These are phyloP conservation scores for Sesamia inferens DNA, from an alignment of 2,888 invertebrate genomes.

Conservation along the genomic window DNA sequence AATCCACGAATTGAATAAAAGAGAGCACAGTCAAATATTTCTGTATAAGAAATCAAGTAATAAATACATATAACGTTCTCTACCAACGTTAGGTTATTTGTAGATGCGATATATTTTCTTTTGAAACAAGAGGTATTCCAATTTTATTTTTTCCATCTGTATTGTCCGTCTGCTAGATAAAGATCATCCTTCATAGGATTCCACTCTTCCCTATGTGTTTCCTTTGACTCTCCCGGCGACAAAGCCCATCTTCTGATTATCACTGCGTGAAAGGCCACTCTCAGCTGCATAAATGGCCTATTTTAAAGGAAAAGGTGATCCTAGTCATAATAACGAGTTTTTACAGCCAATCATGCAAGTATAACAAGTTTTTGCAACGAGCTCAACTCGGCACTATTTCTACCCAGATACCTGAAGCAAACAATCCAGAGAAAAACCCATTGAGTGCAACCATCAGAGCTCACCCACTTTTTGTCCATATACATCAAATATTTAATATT, in stretches of 20 bases:
- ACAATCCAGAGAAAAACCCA: slow-evolving; percentile 49
- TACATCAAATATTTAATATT: slow-evolving; percentile 71
- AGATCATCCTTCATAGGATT: background rate
- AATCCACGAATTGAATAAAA: background rate
- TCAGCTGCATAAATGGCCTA: background rate
- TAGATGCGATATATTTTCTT: background rate
- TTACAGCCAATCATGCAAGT: background rate
- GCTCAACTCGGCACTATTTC: background rate
- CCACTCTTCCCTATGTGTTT: background rate
- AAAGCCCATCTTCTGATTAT: background rate
- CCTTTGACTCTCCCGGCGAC: background rate
- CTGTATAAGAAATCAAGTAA: background rate
- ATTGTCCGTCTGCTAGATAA: background rate
- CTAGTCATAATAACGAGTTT: background rate
- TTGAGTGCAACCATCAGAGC: slow-evolving; percentile 53
- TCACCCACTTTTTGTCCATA: slow-evolving; percentile 64
- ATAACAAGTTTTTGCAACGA: background rate
- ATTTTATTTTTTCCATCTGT: background rate
- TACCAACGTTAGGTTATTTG: background rate
- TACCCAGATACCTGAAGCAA: background rate
- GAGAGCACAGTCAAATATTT: background rate
- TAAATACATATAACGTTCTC: too few relatives aligned
- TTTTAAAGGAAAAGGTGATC: background rate
- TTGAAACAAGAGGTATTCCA: background rate
- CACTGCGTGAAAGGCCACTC: background rate